Base-by-base conservation (phyloP, 64 coral and sea anemone genomes). In the Stylophora pistillata region DNA sequence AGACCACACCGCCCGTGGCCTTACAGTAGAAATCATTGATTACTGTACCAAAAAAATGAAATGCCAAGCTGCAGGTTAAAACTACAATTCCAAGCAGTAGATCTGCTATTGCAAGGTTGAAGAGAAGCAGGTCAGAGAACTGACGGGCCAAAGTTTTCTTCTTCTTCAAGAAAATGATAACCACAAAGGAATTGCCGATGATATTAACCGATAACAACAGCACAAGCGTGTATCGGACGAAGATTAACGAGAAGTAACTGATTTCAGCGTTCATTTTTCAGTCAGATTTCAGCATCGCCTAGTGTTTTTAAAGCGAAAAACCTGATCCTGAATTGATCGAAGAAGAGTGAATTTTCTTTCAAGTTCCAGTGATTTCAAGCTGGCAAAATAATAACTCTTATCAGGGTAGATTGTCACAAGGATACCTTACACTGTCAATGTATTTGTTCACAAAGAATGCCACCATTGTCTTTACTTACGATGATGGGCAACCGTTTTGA, bases 61-160 rank as follows among this genome's bases (percentile, higher is more conserved):
- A 75, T 11, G 74, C 53, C 29, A 86, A 11, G 13, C 53, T 53
- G 61, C 73, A 85, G 53, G 77, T 68, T 2, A 63, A 63, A 27
- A 91, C 89, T 21, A 84, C 82, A 30, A 64, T 27, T 25, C 89
- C 89, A 63, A 91, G 74, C 62, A 82, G 77, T 20, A 91, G 75
- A 56, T 91, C 89, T 20, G 89, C 89, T 54, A 61, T 76, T 25
- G 89, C 89, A 16, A 91, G 89, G 60, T 91, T 91, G 17, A 76
- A 56, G 58, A 91, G 79, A 34, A 91, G 55, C 1, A 56, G 14
- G 34, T 77, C 83, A 53, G 84, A 73, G 14, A 73, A 86, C 27
- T 72, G 69, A 18, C 25, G 41, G 13, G 33, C 77, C 9, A 47
- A 7, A 47, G 73, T 18, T 14, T 80, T 58, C 10, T 30, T 58